Conservation (phyloP, 2,888 invertebrate species). For the Pristionchus mayeri region DNA sequence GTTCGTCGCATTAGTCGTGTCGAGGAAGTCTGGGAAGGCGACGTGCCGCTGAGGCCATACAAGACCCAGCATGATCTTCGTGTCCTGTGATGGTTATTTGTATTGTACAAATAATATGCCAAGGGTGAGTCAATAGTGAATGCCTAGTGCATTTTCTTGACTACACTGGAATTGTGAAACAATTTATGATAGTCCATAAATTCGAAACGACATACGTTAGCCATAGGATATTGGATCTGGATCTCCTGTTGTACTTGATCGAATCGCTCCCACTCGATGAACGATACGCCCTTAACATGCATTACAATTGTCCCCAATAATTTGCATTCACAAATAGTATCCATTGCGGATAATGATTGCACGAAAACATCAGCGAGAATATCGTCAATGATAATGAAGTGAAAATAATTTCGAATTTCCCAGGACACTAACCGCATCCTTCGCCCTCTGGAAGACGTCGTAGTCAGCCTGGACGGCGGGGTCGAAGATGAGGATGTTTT, state of each 20-base stretch:
- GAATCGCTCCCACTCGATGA: conserved; percentile 61
- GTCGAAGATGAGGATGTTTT: conserved; percentile 73
- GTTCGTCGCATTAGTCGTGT: conserved; percentile 56
- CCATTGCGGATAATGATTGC: not conserved
- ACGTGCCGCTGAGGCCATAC: conserved; percentile 63
- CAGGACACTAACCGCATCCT: conserved; percentile 51
- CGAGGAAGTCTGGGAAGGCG: conserved; percentile 66
- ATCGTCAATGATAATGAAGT: not conserved
- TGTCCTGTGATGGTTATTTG: not conserved
- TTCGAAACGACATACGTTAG: conserved; percentile 49
- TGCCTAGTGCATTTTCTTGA: no score
- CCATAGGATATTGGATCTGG: conserved; percentile 62
- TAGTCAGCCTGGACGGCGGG: conserved; percentile 74
- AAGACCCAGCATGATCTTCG: conserved; percentile 63
- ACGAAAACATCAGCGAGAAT: not conserved
- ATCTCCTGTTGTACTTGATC: conserved; percentile 56
- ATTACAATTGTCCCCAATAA: not conserved
- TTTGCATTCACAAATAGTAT: no score
- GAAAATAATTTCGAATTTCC: not conserved
- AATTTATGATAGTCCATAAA: no score
- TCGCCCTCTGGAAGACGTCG: conserved; percentile 65
- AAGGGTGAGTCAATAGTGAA: no score
- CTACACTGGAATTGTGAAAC: no score
- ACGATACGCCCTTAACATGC: conserved; percentile 56
- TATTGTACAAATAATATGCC: not conserved